Conservation (phyloP, 2,888 invertebrate species). For the Dolichomitus sp. region DNA sequence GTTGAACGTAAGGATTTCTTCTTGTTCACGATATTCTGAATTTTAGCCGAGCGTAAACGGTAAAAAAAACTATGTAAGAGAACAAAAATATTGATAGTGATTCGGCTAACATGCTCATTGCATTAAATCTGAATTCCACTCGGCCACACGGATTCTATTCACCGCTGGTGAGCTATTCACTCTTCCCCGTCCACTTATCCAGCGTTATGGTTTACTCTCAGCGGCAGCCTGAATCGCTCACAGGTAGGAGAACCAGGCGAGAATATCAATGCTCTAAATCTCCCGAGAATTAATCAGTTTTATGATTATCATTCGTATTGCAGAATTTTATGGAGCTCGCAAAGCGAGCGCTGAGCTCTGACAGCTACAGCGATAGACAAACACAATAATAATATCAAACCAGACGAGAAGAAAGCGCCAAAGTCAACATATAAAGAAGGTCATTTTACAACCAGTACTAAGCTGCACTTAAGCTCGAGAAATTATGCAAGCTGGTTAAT, state of each 20-base stretch:
- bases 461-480: constrained; percentile 14
- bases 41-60: constrained; percentile 17
- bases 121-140: constrained; percentile 52
- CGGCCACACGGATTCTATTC: constrained; percentile 43
- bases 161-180: constrained; percentile 52
- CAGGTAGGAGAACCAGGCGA: constrained; percentile 56
- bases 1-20: constrained; percentile 15
- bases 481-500: constrained; percentile 29
- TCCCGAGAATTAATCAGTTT: constrained; percentile 63
- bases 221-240: constrained; percentile 53
- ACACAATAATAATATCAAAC: constrained; percentile 27
- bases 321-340: constrained; percentile 36
- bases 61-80: background rate
- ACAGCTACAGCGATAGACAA: constrained; percentile 43
- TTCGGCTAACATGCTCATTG: constrained; percentile 35
- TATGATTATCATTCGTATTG: constrained; percentile 57
- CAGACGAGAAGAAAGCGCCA: constrained; percentile 32
- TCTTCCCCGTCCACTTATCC: constrained; percentile 62
- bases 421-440: background rate
- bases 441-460: constrained; percentile 14
- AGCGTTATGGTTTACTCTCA: constrained; percentile 54
- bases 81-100: constrained; percentile 14
- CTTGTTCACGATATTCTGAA: constrained; percentile 12
- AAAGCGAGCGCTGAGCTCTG: constrained; percentile 36
- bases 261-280: constrained; percentile 61